These are phyloP conservation scores for Limulus polyphemus DNA, from an alignment of 2,888 invertebrate genomes.

Conservation along the genomic window DNA sequence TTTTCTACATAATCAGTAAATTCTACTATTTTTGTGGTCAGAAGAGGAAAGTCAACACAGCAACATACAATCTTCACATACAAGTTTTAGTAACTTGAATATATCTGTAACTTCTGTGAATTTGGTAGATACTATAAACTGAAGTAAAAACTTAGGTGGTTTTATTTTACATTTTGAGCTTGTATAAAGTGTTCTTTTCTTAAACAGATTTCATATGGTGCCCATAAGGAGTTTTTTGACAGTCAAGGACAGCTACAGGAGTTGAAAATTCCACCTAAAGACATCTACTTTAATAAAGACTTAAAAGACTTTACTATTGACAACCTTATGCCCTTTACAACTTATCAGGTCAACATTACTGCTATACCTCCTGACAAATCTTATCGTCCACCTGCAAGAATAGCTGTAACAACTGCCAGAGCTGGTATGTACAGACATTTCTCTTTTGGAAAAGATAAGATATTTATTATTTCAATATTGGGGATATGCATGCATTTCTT, in stretches of 20 bases:
- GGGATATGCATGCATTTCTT: too few relatives aligned
- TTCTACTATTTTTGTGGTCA: too few relatives aligned
- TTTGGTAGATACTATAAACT: too few relatives aligned
- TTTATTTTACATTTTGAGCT: background rate
- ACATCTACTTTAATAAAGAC: conserved; percentile 49
- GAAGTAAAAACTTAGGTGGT: background rate
- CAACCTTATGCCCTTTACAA: conserved; percentile 82
- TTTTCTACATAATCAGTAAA: too few relatives aligned
- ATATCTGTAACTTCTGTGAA: too few relatives aligned
- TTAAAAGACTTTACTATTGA: conserved; percentile 63
- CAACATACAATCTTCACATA: too few relatives aligned
- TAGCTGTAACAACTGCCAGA: conserved; percentile 90
- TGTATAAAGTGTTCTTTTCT: background rate
- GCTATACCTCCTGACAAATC: conserved; percentile 69
- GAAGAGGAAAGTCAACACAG: too few relatives aligned
- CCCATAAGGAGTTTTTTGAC: conserved; percentile 85
- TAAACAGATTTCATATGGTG: conserved; percentile 56
- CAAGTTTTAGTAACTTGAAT: too few relatives aligned
- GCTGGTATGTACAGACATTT: conserved; percentile 43
- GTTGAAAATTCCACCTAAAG: conserved; percentile 56
- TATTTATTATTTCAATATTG: too few relatives aligned
- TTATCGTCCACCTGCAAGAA: conserved; percentile 79
- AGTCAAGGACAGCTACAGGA: conserved; percentile 84
- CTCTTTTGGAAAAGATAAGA: too few relatives aligned
- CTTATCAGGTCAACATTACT: conserved; percentile 80